Percentiles rank a stretch among this genome's conserved stretches.
Conservation (phyloP, 1,140 invertebrate species). For the Scaptomyza hsui region DNA sequence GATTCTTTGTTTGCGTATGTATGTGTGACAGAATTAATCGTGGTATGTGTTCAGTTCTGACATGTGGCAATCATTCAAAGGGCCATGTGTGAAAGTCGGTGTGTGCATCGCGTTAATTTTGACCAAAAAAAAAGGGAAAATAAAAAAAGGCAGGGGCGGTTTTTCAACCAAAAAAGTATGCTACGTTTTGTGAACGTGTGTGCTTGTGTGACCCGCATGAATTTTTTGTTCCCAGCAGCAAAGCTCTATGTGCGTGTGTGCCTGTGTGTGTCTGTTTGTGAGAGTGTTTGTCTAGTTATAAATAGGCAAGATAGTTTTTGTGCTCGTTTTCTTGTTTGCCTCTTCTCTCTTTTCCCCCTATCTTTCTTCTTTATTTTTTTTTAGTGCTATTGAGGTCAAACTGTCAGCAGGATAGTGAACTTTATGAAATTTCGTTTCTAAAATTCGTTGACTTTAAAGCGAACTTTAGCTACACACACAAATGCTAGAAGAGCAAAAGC, state of each 20-base stretch:
- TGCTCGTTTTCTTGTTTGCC: constrained; percentile 55
- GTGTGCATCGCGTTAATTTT: constrained; percentile 26
- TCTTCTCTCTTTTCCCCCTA: constrained; percentile 6
- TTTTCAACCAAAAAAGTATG: constrained; percentile 46
- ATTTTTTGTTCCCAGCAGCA: constrained; percentile 27
- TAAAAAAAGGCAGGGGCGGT: constrained; percentile 17
- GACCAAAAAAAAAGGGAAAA: constrained; percentile 34
- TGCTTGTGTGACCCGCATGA: constrained; percentile 43
- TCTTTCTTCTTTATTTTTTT: constrained; percentile 28
- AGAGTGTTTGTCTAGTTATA: constrained; percentile 54
- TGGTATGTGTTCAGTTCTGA: constrained; percentile 61
- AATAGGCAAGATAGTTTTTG: constrained; percentile 75
- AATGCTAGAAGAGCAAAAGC: background rate
- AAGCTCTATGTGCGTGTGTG: background rate
- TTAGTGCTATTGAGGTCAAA: constrained; percentile 69
- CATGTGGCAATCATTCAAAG: constrained; percentile 74
- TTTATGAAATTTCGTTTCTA: constrained; percentile 58
- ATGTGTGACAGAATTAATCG: constrained; percentile 57
- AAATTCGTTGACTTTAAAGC: constrained; percentile 65
- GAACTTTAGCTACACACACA: background rate
- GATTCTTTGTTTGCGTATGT: constrained; percentile 2
- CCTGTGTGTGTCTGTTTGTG: constrained; percentile 23
- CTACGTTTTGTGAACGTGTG: constrained; percentile 33
- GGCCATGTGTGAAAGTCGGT: constrained; percentile 19
- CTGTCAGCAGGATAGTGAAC: constrained; percentile 74